Evolutionary conservation across 2,113 vertebrate genomes (phyloP).

Genomic region (Osmerus mordax): DNA sequence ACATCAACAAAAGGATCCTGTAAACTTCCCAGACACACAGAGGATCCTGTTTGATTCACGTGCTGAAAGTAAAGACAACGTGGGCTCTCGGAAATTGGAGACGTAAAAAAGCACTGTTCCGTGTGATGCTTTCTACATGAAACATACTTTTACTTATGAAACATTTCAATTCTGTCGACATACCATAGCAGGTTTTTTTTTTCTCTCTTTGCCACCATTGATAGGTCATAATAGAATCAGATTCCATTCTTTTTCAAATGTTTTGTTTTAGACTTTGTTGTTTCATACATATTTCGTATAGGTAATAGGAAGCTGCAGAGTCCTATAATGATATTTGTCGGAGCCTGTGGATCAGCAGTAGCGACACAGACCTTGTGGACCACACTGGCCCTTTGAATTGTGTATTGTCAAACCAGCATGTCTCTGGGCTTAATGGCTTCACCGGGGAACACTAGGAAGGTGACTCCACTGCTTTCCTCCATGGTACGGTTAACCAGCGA

Average conservation of each 20-base stretch:
- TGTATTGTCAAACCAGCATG: conserved; percentile 82
- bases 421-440: conserved; percentile 85
- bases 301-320: conserved; percentile 33
- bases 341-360: conserved; percentile 85
- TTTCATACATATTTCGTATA: conserved; percentile 29
- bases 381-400: conserved; percentile 79
- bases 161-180: neutral
- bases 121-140: neutral
- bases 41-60: conserved; percentile 67
- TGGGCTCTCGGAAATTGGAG: neutral
- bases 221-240: conserved; percentile 11
- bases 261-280: conserved; percentile 3
- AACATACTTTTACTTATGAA: neutral
- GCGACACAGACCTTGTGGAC: conserved; percentile 78
- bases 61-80: conserved; percentile 68
- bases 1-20: conserved; percentile 82
- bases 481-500: conserved; percentile 67
- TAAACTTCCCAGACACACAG: conserved; percentile 83
- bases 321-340: conserved; percentile 84
- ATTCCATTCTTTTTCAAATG: conserved; percentile 12
- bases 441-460: conserved; percentile 76
- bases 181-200: neutral
- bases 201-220: neutral
- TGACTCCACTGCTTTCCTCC: conserved; percentile 74
- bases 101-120: neutral